phyloP scores from a whole-genome alignment of 2,113 vertebrate genomes.

The Tupaia tana region DNA sequence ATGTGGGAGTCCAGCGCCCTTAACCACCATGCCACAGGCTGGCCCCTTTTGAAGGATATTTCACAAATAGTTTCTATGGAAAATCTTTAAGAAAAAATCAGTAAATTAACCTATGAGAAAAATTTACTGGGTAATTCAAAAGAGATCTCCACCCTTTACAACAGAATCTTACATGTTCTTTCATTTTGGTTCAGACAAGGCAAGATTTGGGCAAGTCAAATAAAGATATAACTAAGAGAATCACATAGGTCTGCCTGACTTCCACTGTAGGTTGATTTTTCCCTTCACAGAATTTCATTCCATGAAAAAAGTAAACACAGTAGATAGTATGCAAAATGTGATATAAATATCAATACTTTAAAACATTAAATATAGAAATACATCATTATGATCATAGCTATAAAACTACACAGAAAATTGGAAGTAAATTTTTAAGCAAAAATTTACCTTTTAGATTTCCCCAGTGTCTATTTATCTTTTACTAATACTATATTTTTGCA shows the following conservation, averaged over 20 bases:
- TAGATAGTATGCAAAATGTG: neutral
- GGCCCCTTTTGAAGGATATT: neutral
- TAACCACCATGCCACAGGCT: too few species aligned
- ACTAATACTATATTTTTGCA: neutral
- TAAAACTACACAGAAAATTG: neutral
- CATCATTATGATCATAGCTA: neutral
- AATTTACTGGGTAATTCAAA: neutral
- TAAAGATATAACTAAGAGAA: neutral
- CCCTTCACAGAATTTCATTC: neutral
- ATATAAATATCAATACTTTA: neutral
- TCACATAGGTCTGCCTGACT: neutral
- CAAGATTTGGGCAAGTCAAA: neutral
- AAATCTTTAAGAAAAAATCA: neutral
- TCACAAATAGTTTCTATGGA: neutral
- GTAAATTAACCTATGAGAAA: neutral
- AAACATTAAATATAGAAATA: neutral
- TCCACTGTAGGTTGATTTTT: neutral
- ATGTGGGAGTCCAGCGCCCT: too few species aligned
- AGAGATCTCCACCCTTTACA: neutral
- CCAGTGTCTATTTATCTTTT: neutral
- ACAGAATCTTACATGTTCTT: neutral
- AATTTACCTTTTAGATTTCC: neutral
- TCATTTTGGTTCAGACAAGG: neutral
- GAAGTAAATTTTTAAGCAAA: neutral
- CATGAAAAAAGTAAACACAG: neutral